Base-by-base conservation (phyloP, 2,888 invertebrate species). In the Harpalus rufipes region DNA sequence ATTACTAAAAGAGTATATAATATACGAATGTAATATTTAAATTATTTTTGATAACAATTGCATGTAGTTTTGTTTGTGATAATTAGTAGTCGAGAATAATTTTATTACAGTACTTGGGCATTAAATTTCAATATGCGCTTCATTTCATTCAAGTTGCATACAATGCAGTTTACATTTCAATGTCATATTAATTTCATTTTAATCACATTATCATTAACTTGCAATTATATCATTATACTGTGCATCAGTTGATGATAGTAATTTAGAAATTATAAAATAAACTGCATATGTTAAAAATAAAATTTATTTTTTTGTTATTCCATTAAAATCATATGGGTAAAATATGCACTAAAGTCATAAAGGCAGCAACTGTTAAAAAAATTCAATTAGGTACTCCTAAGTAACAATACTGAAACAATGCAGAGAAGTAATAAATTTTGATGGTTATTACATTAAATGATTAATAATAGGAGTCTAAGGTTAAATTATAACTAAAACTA, bases 101-200 rank as follows among this genome's bases (percentile, higher is more conserved):
- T 59, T 58, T 59, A 39, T 59, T 80, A 59, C 2, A 61, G 61
- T 59, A 80, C 80, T 80, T 80, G 58, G 39, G 61, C 61, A 61
- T 80, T 59, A 80, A 80, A 80, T 80, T 32, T 80, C 61, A 80
- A 80, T 16, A 39, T 76, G 32, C 61, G 80, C 80, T 59, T 80
- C 61, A 58, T 14, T 18, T 80, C 61, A 76, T 61, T 39, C 59
- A n/a, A 14, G 25, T 32, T 10, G 59, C 39, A n/a, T 61, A 32
- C 12, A 76, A 16, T 21, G 12, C 32, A 39, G 39, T 16, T 39
- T 79, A 39, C 12, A 58, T 58, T 12, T 61, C 56, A 80, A 59
- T 80, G 25, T 32, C 32, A 39, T 80, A 80, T 80, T 59, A 80
- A 80, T 80, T 80, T 59, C 25, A 80, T 80, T 59, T 80, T 80